These are phyloP conservation scores for Temnothorax rugatulus DNA, from an alignment of 2,888 invertebrate species.

Conservation along the genomic window DNA sequence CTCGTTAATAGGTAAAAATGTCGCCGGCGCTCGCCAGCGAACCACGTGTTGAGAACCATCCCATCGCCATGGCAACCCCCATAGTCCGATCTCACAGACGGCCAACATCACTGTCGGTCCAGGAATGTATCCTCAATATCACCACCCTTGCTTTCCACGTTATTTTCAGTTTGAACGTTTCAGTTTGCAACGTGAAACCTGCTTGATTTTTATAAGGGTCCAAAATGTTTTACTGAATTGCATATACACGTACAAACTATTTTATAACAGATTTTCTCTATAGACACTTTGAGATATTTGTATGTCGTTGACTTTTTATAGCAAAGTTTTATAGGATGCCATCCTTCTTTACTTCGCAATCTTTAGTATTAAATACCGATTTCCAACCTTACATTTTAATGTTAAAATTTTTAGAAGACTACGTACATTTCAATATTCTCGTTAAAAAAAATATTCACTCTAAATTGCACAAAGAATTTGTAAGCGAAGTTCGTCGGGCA, in stretches of 20 bases:
- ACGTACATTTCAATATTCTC: background rate
- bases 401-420: background rate
- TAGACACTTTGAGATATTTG: background rate
- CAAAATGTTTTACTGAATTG: background rate
- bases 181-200: background rate
- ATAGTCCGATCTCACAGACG: conserved; percentile 77
- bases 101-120: conserved; percentile 69
- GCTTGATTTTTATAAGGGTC: background rate
- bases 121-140: conserved; percentile 72
- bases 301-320: background rate
- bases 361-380: background rate
- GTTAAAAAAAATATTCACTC: background rate
- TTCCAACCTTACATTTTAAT: too few species aligned
- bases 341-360: background rate
- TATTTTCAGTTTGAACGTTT: conserved; percentile 9
- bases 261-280: background rate
- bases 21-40: conserved; percentile 70
- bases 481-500: background rate
- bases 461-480: background rate
- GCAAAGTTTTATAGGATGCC: background rate
- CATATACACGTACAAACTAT: background rate
- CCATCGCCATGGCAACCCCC: conserved; percentile 84
- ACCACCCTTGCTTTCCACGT: conserved; percentile 51
- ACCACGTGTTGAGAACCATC: conserved; percentile 85
- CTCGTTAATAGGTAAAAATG: conserved; percentile 85